Base-by-base conservation (phyloP, 1,140 invertebrate genomes). In the Drosophila simulans region DNA sequence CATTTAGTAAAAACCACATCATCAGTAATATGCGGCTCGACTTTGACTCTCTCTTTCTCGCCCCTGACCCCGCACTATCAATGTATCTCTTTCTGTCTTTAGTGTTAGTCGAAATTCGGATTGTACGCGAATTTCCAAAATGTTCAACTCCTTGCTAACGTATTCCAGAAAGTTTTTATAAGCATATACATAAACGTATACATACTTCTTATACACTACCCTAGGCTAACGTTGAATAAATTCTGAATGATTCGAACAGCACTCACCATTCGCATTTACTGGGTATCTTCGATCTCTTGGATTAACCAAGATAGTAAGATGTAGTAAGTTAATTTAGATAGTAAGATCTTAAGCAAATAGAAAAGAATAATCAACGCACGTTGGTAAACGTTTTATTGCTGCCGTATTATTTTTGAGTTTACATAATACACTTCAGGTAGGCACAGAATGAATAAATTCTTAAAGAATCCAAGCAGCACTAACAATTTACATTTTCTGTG, bases 141-240 rank as follows among this genome's bases (percentile, higher is more conserved):
- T 45, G 65, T 66, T 76, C 71, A 40, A 75, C 55, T 76, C 60
- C 62, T 48, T 76, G 62, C 72, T 76, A 68, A 68, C 22, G 64
- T 68, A 76, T 76, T 76, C 53, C 53, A 76, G 62, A 75, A 75
- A 49, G 53, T 76, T 76, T 74, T 76, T 84, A 84, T 84, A 84
- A 63, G 54, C 72, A 76, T 76, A 76, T 75, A 75, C 72, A 75
- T 75, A 66, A 70, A 77, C 76, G 51, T 81, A 82, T 79, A 76
- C 72, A 76, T 76, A 76, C 60, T 76, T 76, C 72, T 76, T 76
- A 76, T 76, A 76, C 72, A 76, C 73, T 77, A 55, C 76, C 69
- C 56, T 73, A 85, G 65, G 65, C 80, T 71, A 79, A 86, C 64
- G 83, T 82, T 83, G 58, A 88, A 86, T 86, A 86, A 86, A 86